A percentile compares a stretch with the other conserved stretches of the same genome.
Evolutionary conservation across 1,140 invertebrate species (phyloP).

Genomic region (Brachionus manjavacas): DNA sequence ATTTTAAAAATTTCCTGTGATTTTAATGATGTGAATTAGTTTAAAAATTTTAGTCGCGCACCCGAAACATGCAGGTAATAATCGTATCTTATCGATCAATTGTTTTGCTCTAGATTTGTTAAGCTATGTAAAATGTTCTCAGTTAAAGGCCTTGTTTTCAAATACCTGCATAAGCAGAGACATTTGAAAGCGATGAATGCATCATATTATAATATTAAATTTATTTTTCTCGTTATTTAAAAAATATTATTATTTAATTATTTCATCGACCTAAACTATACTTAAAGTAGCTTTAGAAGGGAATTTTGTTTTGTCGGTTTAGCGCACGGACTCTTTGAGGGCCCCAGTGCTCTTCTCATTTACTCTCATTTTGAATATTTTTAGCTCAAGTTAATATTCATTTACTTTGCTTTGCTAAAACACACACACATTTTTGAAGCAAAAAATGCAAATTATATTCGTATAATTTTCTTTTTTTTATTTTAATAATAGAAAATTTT

Average conservation of each 20-base stretch:
- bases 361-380: background rate
- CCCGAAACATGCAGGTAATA: background rate
- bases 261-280: slow-evolving; percentile 12
- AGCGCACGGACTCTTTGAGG: background rate
- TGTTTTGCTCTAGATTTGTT: background rate
- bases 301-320: slow-evolving; percentile 11
- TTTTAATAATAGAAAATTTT: background rate
- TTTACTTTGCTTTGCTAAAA: slow-evolving; percentile 19
- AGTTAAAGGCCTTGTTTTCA: background rate
- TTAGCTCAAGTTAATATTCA: slow-evolving; percentile 37
- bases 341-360: background rate
- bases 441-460: slow-evolving; percentile 33
- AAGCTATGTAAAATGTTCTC: background rate
- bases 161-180: background rate
- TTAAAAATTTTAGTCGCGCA: background rate
- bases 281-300: background rate
- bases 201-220: slow-evolving; percentile 8
- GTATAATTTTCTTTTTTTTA: background rate
- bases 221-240: background rate
- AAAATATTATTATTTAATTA: slow-evolving; percentile 4
- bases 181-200: background rate
- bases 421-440: background rate
- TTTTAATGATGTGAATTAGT: background rate
- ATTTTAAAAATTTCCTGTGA: background rate
- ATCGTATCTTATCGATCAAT: background rate